A percentile compares a stretch with the other conserved stretches of the same genome.
These are phyloP conservation scores for Falco punctatus DNA, from an alignment of 2,113 vertebrate genomes.

Conservation along the genomic window DNA sequence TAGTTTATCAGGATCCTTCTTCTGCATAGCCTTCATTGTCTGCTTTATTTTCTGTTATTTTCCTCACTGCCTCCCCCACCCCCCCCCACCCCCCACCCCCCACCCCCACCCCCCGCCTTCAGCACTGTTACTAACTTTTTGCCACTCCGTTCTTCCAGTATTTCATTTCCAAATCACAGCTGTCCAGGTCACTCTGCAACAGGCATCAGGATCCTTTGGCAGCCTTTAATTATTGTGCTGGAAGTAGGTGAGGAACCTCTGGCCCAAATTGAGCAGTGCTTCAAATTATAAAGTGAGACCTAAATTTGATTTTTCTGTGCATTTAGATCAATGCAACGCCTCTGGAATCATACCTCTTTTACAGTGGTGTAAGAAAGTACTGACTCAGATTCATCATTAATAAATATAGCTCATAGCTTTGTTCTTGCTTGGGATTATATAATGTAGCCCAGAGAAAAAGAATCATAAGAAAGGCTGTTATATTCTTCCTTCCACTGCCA, in stretches of 20 bases:
- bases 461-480: background rate
- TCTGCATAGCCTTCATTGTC: background rate
- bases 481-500: background rate
- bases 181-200: background rate
- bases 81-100: accelerated
- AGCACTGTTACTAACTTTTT: background rate
- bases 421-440: background rate
- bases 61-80: background rate
- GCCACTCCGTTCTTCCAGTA: background rate
- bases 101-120: no score
- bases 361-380: background rate
- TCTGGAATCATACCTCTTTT: background rate
- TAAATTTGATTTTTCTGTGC: background rate
- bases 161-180: background rate
- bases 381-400: slow-evolving; percentile 14
- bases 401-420: slow-evolving; percentile 11
- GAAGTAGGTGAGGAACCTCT: background rate
- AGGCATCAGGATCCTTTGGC: background rate
- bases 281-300: background rate
- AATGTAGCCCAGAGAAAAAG: background rate
- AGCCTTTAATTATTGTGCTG: background rate
- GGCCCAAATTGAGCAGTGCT: background rate
- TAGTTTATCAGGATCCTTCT: background rate
- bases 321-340: background rate
- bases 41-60: background rate